phyloP scores from a whole-genome alignment of 2,113 vertebrate species.

The Antigone vipio region DNA sequence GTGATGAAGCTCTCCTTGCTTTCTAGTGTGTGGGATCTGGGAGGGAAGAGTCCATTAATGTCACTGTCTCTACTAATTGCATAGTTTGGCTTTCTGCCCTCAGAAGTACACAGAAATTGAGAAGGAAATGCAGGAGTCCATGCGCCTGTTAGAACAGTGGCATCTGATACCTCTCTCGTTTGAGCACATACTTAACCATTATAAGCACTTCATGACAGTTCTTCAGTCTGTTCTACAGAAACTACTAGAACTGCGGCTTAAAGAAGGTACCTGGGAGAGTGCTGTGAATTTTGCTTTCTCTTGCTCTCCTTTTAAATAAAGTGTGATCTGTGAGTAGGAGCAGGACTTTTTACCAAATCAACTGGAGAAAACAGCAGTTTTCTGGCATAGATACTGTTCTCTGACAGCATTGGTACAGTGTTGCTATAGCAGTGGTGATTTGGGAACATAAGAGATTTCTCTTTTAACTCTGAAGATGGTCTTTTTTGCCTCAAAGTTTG shows the following conservation, averaged over 20 bases:
- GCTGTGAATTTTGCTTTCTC: not conserved
- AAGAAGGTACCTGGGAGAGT: conserved; percentile 49
- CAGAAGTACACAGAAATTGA: conserved; percentile 53
- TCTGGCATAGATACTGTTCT: not conserved
- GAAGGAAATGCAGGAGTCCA: conserved; percentile 48
- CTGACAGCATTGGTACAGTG: not conserved
- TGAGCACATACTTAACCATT: conserved; percentile 67
- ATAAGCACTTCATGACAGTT: conserved; percentile 20
- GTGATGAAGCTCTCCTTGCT: not conserved
- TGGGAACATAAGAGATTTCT: not conserved
- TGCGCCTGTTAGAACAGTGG: conserved; percentile 35
- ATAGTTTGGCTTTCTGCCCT: not conserved
- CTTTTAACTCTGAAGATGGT: not conserved
- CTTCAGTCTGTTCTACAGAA: conserved; percentile 57
- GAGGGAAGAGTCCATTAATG: not conserved
- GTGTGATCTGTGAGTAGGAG: not conserved
- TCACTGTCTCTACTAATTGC: not conserved
- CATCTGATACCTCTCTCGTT: conserved; percentile 64
- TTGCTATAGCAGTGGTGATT: not conserved
- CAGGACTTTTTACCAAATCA: not conserved
- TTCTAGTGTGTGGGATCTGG: not conserved
- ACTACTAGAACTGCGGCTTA: conserved; percentile 60
- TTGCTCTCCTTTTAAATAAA: not conserved
- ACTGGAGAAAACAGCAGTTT: not conserved
- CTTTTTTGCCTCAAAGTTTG: not conserved